Evolutionary conservation across 2,888 invertebrate genomes (phyloP).

Genomic region (Acronicta aceris): DNA sequence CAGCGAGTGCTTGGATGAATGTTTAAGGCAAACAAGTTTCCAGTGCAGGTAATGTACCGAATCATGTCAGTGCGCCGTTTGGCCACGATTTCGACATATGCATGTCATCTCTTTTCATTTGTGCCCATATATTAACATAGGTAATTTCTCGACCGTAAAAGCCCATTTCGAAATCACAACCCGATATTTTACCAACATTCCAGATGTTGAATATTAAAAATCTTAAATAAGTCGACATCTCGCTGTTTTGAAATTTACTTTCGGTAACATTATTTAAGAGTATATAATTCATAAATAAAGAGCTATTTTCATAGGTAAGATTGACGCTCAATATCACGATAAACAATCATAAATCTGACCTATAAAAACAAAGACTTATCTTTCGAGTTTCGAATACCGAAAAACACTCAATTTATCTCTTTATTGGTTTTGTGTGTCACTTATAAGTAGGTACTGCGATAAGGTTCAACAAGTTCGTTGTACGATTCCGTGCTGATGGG

Average conservation of each 20-base stretch:
- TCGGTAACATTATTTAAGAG: no score
- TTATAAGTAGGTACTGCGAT: constrained; percentile 35
- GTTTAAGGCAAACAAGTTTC: constrained; percentile 96
- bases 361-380: constrained; percentile 37
- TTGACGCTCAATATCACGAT: constrained; percentile 15
- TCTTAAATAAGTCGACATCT: constrained; percentile 7
- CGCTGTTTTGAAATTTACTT: neutral
- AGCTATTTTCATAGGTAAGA: neutral
- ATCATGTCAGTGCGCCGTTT: constrained; percentile 49
- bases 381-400: constrained; percentile 15
- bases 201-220: constrained; percentile 5
- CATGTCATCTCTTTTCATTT: constrained; percentile 50
- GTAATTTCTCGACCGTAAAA: constrained; percentile 44
- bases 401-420: constrained; percentile 40
- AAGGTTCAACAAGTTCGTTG: constrained; percentile 50
- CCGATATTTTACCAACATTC: constrained; percentile 27
- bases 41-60: constrained; percentile 92
- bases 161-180: constrained; percentile 38
- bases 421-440: constrained; percentile 29
- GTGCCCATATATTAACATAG: constrained; percentile 47
- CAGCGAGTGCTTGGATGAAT: constrained; percentile 97
- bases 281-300: neutral
- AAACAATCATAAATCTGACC: constrained; percentile 48
- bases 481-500: constrained; percentile 49
- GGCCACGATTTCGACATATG: constrained; percentile 52